These are phyloP conservation scores for Pachyseris speciosa DNA, from an alignment of 64 coral and sea anemone genomes.

Conservation along the genomic window DNA sequence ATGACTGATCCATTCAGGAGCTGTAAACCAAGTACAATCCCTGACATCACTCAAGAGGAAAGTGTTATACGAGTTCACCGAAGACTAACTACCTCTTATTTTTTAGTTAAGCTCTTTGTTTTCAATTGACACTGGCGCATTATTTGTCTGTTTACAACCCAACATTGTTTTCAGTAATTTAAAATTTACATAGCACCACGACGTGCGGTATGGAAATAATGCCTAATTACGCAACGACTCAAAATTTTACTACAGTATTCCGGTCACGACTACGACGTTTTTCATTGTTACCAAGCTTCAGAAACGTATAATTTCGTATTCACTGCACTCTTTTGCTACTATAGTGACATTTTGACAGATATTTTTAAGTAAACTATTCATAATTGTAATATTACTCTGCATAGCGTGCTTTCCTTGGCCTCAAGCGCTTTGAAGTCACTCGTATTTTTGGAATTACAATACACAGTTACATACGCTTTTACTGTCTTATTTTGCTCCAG, in stretches of 20 bases:
- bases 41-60: too few species aligned
- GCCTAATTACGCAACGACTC: background rate
- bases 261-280: too few species aligned
- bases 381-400: background rate
- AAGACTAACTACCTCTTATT: background rate
- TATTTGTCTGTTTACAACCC: background rate
- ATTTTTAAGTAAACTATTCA: background rate
- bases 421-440: background rate
- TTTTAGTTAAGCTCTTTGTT: background rate
- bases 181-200: background rate
- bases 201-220: background rate
- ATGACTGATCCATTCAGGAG: too few species aligned
- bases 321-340: background rate
- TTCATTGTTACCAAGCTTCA: background rate
- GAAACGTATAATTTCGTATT: background rate
- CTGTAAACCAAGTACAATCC: too few species aligned
- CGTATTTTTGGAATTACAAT: constrained; percentile 11
- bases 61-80: too few species aligned
- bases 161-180: background rate
- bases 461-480: too few species aligned
- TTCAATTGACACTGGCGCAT: background rate
- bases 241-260: background rate
- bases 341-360: background rate
- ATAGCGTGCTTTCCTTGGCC: background rate
- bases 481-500: background rate